Percentiles rank a stretch among this genome's conserved stretches.
phyloP scores from a whole-genome alignment of 1,140 invertebrate species.

The Drosophila rufa region DNA sequence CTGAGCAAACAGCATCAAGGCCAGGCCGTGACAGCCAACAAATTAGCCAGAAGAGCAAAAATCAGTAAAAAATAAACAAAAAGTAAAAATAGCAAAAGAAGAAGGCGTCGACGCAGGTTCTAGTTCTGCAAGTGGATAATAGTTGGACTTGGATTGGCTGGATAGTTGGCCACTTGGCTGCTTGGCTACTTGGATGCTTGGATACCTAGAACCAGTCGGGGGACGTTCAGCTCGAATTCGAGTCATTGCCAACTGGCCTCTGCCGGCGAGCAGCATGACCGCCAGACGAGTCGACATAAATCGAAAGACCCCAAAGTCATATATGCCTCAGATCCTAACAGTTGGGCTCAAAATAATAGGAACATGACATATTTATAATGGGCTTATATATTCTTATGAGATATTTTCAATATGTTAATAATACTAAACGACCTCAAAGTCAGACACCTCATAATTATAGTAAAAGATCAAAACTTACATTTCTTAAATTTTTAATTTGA shows the following conservation, averaged over 20 bases:
- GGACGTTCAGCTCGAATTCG: conserved; percentile 54
- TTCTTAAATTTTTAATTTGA: no score
- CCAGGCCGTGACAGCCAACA: conserved; percentile 16
- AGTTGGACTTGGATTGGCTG: conserved; percentile 5
- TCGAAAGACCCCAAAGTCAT: conserved; percentile 78
- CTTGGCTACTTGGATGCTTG: not conserved
- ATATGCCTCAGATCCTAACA: conserved; percentile 63
- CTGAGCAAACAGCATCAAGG: conserved; percentile 11
- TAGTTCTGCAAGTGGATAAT: conserved; percentile 44
- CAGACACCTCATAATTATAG: no score
- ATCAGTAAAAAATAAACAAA: not conserved
- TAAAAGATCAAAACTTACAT: no score
- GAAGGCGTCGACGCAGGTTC: conserved; percentile 17
- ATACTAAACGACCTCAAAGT: no score
- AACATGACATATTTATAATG: not conserved
- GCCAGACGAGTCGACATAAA: conserved; percentile 75
- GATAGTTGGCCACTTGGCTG: not conserved
- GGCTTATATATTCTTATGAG: no score
- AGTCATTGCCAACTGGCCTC: conserved; percentile 76
- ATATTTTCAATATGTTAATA: not conserved
- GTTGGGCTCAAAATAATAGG: conserved; percentile 19
- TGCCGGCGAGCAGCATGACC: conserved; percentile 45
- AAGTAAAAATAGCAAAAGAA: not conserved
- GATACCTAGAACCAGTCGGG: conserved; percentile 33
- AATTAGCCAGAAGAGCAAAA: conserved; percentile 26